Conservation (phyloP, 2,888 invertebrate species). For the Rutpela maculata region DNA sequence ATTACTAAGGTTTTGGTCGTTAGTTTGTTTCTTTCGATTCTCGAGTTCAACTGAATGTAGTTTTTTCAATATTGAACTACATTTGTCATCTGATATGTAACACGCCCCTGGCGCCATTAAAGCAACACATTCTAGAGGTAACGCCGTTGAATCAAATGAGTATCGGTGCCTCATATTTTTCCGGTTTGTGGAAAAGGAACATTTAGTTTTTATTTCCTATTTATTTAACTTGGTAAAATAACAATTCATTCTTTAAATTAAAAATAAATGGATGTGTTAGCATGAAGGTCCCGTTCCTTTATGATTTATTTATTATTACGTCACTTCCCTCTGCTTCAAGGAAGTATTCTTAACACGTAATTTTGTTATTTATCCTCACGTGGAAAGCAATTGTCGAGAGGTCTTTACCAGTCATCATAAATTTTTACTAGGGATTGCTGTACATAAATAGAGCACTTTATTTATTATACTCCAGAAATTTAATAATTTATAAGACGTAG, state of each 20-base stretch:
- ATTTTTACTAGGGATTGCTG: slow-evolving; percentile 36
- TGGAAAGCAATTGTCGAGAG: slow-evolving; percentile 40
- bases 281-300: slow-evolving; percentile 24
- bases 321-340: slow-evolving; percentile 23
- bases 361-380: slow-evolving; percentile 45
- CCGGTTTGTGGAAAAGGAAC: background rate
- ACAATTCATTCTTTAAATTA: slow-evolving; percentile 16
- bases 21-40: background rate
- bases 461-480: background rate
- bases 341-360: slow-evolving; percentile 42
- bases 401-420: slow-evolving; percentile 38
- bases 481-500: background rate
- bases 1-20: background rate
- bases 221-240: background rate
- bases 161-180: background rate
- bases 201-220: background rate
- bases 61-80: background rate
- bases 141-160: background rate
- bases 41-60: background rate
- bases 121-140: background rate
- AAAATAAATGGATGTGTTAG: slow-evolving; percentile 9
- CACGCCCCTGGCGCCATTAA: background rate
- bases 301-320: slow-evolving; percentile 33
- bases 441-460: background rate
- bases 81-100: background rate